Evolutionary conservation across 1,140 invertebrate species (phyloP).

Genomic region (Ptiloglossa arizonensis): DNA sequence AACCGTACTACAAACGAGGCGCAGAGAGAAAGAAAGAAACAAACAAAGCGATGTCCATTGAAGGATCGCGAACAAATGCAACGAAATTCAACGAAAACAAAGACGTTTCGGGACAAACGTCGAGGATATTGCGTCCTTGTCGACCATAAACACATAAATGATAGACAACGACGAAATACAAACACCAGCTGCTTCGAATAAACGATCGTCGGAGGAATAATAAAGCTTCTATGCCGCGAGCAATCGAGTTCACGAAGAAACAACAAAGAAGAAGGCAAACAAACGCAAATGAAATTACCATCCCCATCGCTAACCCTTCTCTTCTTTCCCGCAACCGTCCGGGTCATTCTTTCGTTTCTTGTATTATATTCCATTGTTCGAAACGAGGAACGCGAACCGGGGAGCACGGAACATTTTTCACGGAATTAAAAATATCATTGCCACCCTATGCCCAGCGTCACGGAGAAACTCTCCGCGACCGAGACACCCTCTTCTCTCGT

Average conservation of each 20-base stretch:
- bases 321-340: too few species aligned
- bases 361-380: not conserved
- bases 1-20: too few species aligned
- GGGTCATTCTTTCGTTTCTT: not conserved
- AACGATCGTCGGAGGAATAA: conserved; percentile 18
- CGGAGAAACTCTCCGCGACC: too few species aligned
- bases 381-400: not conserved
- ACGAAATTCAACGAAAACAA: too few species aligned
- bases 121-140: too few species aligned
- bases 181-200: conserved; percentile 11
- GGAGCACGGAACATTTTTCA: not conserved
- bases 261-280: not conserved
- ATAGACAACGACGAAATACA: not conserved
- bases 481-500: too few species aligned
- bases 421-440: not conserved
- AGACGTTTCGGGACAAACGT: not conserved
- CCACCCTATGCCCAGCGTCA: not conserved
- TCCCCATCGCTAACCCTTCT: too few species aligned
- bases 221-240: not conserved
- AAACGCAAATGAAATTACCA: conserved; percentile 29
- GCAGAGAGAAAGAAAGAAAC: too few species aligned
- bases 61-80: too few species aligned
- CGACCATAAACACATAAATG: not conserved
- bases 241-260: conserved; percentile 19
- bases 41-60: too few species aligned